A percentile compares a stretch with the other conserved stretches of the same genome.
Evolutionary conservation across 92 coral and sea anemone genomes (phyloP).

Genomic region (Heliopora coerulea): DNA sequence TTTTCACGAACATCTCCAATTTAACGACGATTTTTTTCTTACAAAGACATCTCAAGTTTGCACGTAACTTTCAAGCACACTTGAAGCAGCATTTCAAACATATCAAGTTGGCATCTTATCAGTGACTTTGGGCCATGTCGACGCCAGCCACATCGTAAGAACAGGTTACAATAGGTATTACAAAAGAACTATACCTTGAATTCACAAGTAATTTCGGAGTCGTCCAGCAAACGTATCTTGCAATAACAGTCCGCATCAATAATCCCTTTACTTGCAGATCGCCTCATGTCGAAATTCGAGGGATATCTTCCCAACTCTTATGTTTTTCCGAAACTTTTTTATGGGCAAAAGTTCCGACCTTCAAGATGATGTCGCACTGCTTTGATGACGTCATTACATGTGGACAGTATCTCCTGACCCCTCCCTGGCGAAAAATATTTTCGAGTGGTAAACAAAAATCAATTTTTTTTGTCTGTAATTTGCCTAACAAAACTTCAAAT

Average conservation of each 20-base stretch:
- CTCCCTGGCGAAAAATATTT: too few species aligned
- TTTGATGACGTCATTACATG: too few species aligned
- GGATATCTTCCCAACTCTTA: too few species aligned
- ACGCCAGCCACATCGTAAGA: not conserved
- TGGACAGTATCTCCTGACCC: too few species aligned
- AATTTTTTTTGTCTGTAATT: too few species aligned
- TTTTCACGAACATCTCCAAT: too few species aligned
- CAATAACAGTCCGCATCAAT: conserved; percentile 90
- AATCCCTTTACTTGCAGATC: conserved; percentile 74
- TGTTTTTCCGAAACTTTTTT: conserved; percentile 6
- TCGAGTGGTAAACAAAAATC: too few species aligned
- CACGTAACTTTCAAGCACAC: not conserved
- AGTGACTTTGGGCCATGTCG: conserved; percentile 1
- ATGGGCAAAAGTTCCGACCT: conserved; percentile 19
- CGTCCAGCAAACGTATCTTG: conserved; percentile 92
- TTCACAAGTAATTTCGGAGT: conserved; percentile 96
- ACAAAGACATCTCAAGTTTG: not conserved
- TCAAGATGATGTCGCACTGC: too few species aligned
- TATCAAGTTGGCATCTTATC: not conserved
- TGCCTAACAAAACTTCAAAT: too few species aligned
- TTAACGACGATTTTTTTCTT: too few species aligned
- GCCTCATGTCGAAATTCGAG: conserved; percentile 64
- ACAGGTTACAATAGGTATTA: not conserved
- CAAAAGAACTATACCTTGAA: conserved; percentile 76
- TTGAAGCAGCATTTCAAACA: not conserved